A percentile compares a stretch with the other conserved stretches of the same genome.
These are phyloP conservation scores for Amyelois transitella DNA, from an alignment of 1,140 invertebrate genomes.

Conservation along the genomic window DNA sequence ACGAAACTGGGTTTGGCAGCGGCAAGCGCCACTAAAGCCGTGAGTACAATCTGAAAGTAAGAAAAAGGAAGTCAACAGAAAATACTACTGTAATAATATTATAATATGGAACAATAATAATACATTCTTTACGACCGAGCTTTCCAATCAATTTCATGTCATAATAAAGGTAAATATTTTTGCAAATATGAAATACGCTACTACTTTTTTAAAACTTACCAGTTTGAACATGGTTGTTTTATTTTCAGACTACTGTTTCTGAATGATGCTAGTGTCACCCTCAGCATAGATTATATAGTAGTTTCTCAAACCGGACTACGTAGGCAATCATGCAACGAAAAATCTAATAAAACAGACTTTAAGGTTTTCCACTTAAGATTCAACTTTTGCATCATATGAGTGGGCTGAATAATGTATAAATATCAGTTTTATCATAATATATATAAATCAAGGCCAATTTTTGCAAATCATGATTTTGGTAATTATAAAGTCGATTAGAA, in stretches of 20 bases:
- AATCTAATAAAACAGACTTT: slow-evolving; percentile 2
- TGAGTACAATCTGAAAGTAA: neutral
- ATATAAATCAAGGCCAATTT: neutral
- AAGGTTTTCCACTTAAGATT: neutral
- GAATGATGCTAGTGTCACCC: neutral
- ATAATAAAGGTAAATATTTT: no score
- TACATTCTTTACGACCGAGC: no score
- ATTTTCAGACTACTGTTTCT: slow-evolving; percentile 1
- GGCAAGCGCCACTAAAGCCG: slow-evolving; percentile 4
- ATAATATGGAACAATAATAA: no score
- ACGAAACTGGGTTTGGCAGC: slow-evolving; percentile 5
- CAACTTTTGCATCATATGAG: neutral
- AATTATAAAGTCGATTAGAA: neutral
- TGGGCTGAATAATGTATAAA: neutral
- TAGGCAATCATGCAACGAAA: neutral
- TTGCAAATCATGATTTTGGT: neutral
- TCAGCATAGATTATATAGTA: neutral
- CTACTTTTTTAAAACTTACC: neutral
- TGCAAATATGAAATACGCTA: neutral
- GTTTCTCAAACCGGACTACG: neutral
- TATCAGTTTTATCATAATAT: neutral
- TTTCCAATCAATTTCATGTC: no score
- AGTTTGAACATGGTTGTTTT: neutral
- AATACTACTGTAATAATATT: neutral
- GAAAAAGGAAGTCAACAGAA: neutral